Conservation (phyloP, 2,888 invertebrate genomes). For the Malachius bipustulatus region DNA sequence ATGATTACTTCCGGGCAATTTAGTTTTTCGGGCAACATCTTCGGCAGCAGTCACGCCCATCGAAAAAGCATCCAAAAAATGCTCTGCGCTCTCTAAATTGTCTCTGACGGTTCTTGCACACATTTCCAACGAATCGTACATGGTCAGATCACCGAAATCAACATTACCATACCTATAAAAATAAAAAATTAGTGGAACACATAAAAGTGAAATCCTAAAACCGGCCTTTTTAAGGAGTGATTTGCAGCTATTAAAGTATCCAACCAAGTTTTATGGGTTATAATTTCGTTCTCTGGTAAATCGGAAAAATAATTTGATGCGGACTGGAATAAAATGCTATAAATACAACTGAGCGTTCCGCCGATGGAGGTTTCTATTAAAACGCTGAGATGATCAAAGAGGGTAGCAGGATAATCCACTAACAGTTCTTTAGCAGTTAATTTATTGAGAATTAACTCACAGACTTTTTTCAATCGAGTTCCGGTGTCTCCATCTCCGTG, state of each 20-base stretch:
- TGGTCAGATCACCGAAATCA: conserved; percentile 49
- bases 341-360: conserved; percentile 69
- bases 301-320: conserved; percentile 42
- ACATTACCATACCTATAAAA: conserved; percentile 48
- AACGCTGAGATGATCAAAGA: conserved; percentile 37
- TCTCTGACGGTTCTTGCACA: conserved; percentile 25
- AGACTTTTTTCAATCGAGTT: conserved; percentile 26
- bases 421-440: conserved; percentile 23
- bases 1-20: conserved; percentile 23
- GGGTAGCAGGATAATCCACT: conserved; percentile 26
- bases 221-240: conserved; percentile 37
- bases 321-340: conserved; percentile 61
- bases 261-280: conserved; percentile 35
- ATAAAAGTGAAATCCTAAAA: conserved; percentile 12
- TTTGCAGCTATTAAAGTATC: conserved; percentile 39
- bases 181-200: not conserved
- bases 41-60: conserved; percentile 34
- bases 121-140: conserved; percentile 41
- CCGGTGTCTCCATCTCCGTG: conserved; percentile 71
- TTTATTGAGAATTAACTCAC: conserved; percentile 28
- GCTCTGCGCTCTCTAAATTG: conserved; percentile 18
- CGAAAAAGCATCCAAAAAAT: conserved; percentile 31
- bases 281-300: conserved; percentile 24
- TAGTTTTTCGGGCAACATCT: conserved; percentile 27
- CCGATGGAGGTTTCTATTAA: conserved; percentile 61